phyloP scores from a whole-genome alignment of 2,797 vertebrate species.

The Fistularia tabacaria region DNA sequence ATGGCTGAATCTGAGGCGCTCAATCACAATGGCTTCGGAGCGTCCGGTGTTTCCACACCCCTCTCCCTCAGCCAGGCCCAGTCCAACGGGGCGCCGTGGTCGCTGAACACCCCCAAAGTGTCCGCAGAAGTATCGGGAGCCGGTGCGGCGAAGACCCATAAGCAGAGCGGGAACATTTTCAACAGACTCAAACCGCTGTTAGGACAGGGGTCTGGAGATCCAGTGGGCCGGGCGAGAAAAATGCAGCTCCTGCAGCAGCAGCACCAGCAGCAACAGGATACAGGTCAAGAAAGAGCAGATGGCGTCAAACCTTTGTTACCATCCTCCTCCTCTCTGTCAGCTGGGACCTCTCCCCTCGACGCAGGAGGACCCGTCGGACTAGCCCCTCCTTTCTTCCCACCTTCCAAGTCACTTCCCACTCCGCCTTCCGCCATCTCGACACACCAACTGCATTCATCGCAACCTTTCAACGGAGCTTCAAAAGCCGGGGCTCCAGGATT shows the following conservation, averaged over 20 bases:
- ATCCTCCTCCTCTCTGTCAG: constrained; percentile 51
- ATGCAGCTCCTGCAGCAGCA: constrained; percentile 80
- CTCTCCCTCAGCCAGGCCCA: constrained; percentile 68
- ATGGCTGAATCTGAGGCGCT: constrained; percentile 60
- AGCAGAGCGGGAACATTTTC: constrained; percentile 76
- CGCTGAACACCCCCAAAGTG: constrained; percentile 68
- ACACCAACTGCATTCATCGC: constrained; percentile 66
- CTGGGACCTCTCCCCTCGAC: constrained; percentile 54
- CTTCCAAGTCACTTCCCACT: constrained; percentile 69
- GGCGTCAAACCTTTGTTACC: constrained; percentile 66
- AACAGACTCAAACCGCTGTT: constrained; percentile 80
- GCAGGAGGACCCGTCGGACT: constrained; percentile 59
- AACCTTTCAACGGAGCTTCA: constrained; percentile 74
- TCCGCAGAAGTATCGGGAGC: constrained; percentile 58
- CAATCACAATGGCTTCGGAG: constrained; percentile 78
- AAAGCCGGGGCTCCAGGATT: constrained; percentile 64
- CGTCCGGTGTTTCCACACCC: constrained; percentile 62
- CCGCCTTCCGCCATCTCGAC: constrained; percentile 64
- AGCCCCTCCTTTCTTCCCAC: constrained; percentile 71
- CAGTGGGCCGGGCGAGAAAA: constrained; percentile 75
- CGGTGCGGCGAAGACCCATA: constrained; percentile 63
- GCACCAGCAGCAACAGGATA: constrained; percentile 76
- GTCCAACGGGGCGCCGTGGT: constrained; percentile 77
- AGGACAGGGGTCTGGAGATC: constrained; percentile 75
- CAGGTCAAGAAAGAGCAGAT: constrained; percentile 63